phyloP scores from a whole-genome alignment of 2,888 invertebrate species.

The Lacanobia wlatinum region DNA sequence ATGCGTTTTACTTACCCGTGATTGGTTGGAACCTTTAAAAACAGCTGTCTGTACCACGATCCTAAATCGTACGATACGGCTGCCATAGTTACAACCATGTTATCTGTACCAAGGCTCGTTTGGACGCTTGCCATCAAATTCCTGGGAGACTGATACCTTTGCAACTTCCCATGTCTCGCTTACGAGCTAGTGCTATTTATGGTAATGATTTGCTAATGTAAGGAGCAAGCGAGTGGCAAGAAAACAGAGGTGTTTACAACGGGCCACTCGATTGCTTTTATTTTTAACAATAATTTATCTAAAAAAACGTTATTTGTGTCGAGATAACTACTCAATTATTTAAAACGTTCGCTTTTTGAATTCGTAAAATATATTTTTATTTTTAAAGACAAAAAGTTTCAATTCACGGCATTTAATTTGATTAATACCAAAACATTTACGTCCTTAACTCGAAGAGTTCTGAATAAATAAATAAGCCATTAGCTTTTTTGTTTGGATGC shows the following conservation, averaged over 20 bases:
- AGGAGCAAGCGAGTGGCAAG: background rate
- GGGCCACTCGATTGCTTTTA: background rate
- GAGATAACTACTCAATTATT: background rate
- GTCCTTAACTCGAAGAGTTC: conserved; percentile 49
- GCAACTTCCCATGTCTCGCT: conserved; percentile 9
- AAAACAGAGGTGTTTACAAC: conserved; percentile 3
- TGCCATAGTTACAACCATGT: conserved; percentile 7
- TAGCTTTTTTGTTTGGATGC: conserved; percentile 62
- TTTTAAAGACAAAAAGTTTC: conserved; percentile 18
- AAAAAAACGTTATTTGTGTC: background rate
- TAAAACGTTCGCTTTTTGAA: conserved; percentile 25
- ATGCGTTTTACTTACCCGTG: too few relatives aligned
- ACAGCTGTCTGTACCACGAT: background rate
- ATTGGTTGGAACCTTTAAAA: too few relatives aligned
- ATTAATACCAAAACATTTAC: conserved; percentile 50
- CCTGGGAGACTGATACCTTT: conserved; percentile 54
- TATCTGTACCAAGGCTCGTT: conserved; percentile 66
- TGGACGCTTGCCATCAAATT: conserved; percentile 73
- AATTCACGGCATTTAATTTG: conserved; percentile 53
- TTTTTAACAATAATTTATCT: background rate
- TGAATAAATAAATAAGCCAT: conserved; percentile 72
- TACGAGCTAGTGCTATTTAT: conserved; percentile 23
- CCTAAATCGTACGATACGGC: conserved; percentile 9
- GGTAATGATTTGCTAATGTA: conserved; percentile 10
- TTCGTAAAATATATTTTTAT: background rate